Base-by-base conservation (phyloP, 2,113 vertebrate genomes). In the Macaca nemestrina region DNA sequence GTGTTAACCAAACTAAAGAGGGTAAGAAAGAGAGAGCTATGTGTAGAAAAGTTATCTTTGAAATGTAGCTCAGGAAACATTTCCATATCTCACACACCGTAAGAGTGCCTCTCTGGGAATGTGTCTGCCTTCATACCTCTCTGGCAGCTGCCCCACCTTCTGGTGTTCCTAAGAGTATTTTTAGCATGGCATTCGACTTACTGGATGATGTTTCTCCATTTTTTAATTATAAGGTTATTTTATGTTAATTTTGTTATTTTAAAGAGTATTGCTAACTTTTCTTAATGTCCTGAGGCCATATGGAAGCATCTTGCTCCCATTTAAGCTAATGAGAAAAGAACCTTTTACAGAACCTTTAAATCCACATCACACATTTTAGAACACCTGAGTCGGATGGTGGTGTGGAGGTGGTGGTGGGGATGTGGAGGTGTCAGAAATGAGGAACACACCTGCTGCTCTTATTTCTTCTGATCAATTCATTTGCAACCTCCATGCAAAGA, bases 181-280 rank as follows among this genome's bases (percentile, higher is more conserved):
- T 97, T 96, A 97, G 84, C 76, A 20, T 18, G 67, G 64, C 72
- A 91, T 97, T 95, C 61, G 9, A 59, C 25, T 90, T 86, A 50
- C 27, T 73, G 75, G 76, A 95, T 92, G 76, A 3, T 95, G 72
- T 72, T 52, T 78, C 84, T 84, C 75, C 78, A 50, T 88, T 90
- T 97, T 96, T 96, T 78, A 86, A 94, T 97, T 72, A 84, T 96
- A 97, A 96, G 82, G 76, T 96, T 95, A 95, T 93, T 97, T 97
- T 97, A 98, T 98, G 97, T 96, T 98, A 96, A 98, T 98, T 97
- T 95, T 83, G 97, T 96, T 96, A 96, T 97, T 98, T 98, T 23
- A 79, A 93, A 93, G 97, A 94, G 88, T 97, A 96, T 85, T 38
- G 8, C 50, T 93, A 86, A 95, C 90, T 96, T 97, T 94, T 93